Evolutionary conservation across 1,140 invertebrate species (phyloP).

Genomic region (Pseudomyrmex pallidus): DNA sequence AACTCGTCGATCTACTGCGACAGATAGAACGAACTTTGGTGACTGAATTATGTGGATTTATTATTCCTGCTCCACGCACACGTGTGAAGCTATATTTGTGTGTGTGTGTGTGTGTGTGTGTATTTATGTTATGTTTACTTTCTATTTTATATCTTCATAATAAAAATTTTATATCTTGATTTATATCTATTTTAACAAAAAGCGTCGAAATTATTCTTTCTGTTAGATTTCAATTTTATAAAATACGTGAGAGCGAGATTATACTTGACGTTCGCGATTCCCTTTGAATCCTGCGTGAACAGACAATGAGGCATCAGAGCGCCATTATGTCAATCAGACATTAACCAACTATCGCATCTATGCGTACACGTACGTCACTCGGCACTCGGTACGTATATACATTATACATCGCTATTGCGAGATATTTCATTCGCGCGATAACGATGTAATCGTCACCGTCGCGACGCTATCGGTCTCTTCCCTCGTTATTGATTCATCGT

Average conservation of each 20-base stretch:
- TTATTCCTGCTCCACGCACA: constrained; percentile 9
- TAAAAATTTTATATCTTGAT: too few relatives aligned
- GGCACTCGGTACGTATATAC: neutral
- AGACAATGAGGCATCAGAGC: neutral
- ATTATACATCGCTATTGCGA: constrained; percentile 8
- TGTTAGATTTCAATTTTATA: neutral
- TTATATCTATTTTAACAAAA: neutral
- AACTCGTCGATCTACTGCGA: constrained; percentile 22
- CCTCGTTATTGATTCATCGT: constrained; percentile 43
- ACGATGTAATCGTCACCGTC: constrained; percentile 28
- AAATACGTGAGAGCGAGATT: neutral
- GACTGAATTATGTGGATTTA: constrained; percentile 23
- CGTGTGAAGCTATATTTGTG: neutral
- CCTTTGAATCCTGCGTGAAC: neutral
- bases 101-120: neutral
- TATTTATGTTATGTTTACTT: neutral
- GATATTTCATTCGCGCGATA: constrained; percentile 41
- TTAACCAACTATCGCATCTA: constrained; percentile 24
- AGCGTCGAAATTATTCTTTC: neutral
- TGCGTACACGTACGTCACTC: neutral
- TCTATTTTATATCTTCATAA: constrained; percentile 13
- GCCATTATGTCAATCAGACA: constrained; percentile 7
- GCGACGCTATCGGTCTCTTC: constrained; percentile 14
- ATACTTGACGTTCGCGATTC: neutral
- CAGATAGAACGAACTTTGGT: constrained; percentile 43